Evolutionary conservation across 2,797 vertebrate genomes (phyloP).

Genomic region (Gymnocypris eckloni): DNA sequence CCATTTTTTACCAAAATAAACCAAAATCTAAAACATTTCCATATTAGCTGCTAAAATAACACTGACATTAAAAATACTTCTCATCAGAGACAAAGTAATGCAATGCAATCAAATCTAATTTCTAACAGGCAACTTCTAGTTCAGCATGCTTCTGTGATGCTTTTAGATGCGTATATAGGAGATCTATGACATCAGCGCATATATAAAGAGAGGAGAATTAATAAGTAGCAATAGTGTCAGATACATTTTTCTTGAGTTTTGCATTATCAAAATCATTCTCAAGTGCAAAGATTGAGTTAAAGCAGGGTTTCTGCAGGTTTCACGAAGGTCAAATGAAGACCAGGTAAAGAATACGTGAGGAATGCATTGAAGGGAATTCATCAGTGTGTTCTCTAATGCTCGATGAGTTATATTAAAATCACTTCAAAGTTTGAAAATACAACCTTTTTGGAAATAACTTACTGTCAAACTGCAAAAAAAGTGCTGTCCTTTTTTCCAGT

Average conservation of each 20-base stretch:
- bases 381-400: neutral
- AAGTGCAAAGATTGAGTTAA: conserved; percentile 34
- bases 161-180: conserved; percentile 57
- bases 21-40: neutral
- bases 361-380: neutral
- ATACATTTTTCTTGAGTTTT: conserved; percentile 57
- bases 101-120: conserved; percentile 45
- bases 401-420: neutral
- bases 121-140: conserved; percentile 69
- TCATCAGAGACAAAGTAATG: conserved; percentile 51
- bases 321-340: neutral
- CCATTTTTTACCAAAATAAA: neutral
- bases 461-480: neutral
- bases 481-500: neutral
- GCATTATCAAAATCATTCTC: conserved; percentile 45
- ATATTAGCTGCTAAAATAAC: conserved; percentile 25
- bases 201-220: conserved; percentile 48
- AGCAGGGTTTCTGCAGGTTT: conserved; percentile 9
- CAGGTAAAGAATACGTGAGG: neutral
- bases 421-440: neutral
- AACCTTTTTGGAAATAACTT: neutral
- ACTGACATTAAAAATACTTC: conserved; percentile 64
- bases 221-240: conserved; percentile 48
- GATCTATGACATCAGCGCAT: conserved; percentile 65
- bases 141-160: conserved; percentile 72